Percentiles rank a stretch among this genome's conserved stretches.
Conservation (phyloP, 2,888 invertebrate species). For the Caradrina kadenii region DNA sequence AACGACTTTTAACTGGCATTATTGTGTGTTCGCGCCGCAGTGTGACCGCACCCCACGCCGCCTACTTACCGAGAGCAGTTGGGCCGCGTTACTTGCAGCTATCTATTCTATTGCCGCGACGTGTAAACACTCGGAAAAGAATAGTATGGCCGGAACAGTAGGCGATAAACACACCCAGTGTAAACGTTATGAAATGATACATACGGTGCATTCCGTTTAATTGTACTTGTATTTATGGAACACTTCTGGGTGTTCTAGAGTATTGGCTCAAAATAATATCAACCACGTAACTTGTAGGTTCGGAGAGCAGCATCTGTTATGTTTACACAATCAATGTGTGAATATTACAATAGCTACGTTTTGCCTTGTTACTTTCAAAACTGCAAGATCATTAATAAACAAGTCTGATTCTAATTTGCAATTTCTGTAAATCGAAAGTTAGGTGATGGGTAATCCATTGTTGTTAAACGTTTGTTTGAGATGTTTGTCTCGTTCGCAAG, state of each 20-base stretch:
- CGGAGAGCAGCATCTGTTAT: constrained; percentile 16
- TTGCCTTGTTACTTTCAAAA: too few species aligned
- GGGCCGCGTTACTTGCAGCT: constrained; percentile 76
- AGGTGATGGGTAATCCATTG: too few species aligned
- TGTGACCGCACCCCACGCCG: constrained; percentile 48
- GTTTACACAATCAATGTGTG: neutral
- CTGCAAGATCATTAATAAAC: neutral
- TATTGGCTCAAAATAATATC: constrained; percentile 47
- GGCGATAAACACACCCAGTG: constrained; percentile 80
- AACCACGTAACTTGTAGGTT: constrained; percentile 8
- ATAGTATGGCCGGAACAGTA: constrained; percentile 80
- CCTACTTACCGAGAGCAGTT: constrained; percentile 74
- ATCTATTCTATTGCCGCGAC: constrained; percentile 78
- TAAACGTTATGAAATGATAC: constrained; percentile 85
- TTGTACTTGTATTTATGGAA: constrained; percentile 57
- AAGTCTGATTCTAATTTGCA: neutral
- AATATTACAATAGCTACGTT: too few species aligned
- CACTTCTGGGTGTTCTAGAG: constrained; percentile 59
- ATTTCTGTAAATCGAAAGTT: neutral
- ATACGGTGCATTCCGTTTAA: constrained; percentile 72
- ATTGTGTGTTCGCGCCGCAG: constrained; percentile 23
- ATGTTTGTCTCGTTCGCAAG: neutral
- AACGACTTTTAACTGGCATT: constrained; percentile 18
- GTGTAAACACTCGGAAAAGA: constrained; percentile 85
- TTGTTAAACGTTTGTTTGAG: neutral